A percentile compares a stretch with the other conserved stretches of the same genome.
These are phyloP conservation scores for Proctacanthus coquilletti DNA, from an alignment of 1,140 invertebrate genomes.

Conservation along the genomic window DNA sequence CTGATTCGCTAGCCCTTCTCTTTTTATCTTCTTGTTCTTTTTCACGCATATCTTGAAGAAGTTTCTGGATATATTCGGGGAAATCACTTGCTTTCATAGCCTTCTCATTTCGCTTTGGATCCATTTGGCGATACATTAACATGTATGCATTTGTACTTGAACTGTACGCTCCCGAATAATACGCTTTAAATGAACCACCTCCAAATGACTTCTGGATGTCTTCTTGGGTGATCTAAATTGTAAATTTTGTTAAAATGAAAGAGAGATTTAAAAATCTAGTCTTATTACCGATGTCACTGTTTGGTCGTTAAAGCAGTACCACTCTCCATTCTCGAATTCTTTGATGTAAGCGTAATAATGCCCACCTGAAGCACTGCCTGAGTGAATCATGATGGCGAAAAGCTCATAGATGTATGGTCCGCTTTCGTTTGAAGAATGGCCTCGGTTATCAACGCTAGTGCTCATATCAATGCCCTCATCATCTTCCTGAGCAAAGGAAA, in stretches of 20 bases:
- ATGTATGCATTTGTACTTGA: slow-evolving; percentile 88
- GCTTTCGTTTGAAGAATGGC: slow-evolving; percentile 22
- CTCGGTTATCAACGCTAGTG: slow-evolving; percentile 34
- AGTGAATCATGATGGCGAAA: slow-evolving; percentile 89
- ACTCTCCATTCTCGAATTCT: slow-evolving; percentile 59
- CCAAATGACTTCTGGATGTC: slow-evolving; percentile 78
- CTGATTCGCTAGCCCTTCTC: slow-evolving; percentile 40
- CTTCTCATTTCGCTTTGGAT: slow-evolving; percentile 49
- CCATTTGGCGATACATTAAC: slow-evolving; percentile 80
- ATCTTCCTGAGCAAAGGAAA: slow-evolving; percentile 27
- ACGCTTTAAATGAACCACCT: slow-evolving; percentile 48
- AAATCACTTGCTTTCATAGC: slow-evolving; percentile 54
- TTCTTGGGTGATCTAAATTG: slow-evolving; percentile 53
- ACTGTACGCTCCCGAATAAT: slow-evolving; percentile 58
- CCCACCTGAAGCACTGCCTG: slow-evolving; percentile 77
- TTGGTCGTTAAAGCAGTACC: slow-evolving; percentile 78
- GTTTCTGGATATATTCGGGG: slow-evolving; percentile 53
- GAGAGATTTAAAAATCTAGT: background rate
- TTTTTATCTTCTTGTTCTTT: slow-evolving; percentile 49
- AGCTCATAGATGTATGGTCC: slow-evolving; percentile 76
- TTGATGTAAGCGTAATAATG: slow-evolving; percentile 93
- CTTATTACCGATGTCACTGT: slow-evolving; percentile 41
- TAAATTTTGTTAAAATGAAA: slow-evolving; percentile 6
- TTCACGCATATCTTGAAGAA: slow-evolving; percentile 48
- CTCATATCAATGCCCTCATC: slow-evolving; percentile 55